A percentile compares a stretch with the other conserved stretches of the same genome.
phyloP scores from a whole-genome alignment of 2,888 invertebrate genomes.

The Ypsolopha sequella region DNA sequence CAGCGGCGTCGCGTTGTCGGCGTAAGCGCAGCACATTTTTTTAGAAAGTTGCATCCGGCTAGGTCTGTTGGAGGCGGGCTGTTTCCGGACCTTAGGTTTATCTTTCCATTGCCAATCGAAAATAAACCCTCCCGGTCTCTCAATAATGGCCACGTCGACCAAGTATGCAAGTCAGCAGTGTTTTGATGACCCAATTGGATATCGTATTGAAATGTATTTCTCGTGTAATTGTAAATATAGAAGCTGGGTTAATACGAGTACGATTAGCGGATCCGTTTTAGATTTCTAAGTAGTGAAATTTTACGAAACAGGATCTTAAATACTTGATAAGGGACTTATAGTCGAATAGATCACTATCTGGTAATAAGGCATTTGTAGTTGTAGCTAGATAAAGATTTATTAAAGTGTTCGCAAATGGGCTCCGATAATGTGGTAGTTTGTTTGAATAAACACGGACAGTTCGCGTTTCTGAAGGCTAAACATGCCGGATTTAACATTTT shows the following conservation, averaged over 20 bases:
- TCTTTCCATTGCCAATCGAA: conserved; percentile 14
- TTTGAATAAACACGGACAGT: background rate
- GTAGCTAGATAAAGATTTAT: background rate
- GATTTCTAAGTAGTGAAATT: background rate
- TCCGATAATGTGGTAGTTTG: background rate
- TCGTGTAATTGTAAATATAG: conserved; percentile 1
- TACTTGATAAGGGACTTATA: background rate
- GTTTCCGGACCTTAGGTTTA: conserved; percentile 48
- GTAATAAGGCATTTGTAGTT: background rate
- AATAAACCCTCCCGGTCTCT: background rate
- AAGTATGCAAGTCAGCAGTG: background rate
- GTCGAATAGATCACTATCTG: background rate
- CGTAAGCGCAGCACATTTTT: conserved; percentile 47
- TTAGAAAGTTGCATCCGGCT: conserved; percentile 69
- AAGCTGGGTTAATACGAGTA: background rate
- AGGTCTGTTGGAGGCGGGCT: conserved; percentile 30
- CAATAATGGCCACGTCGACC: background rate
- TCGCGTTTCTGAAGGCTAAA: background rate
- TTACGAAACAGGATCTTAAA: background rate
- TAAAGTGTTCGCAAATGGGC: too few relatives aligned
- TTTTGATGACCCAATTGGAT: conserved; percentile 8
- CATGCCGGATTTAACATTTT: background rate
- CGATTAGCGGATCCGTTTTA: background rate
- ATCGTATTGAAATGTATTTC: conserved; percentile 14
- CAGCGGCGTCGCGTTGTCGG: background rate